Evolutionary conservation across 2,888 invertebrate species (phyloP).

Genomic region (Pyrocoelia pectoralis): DNA sequence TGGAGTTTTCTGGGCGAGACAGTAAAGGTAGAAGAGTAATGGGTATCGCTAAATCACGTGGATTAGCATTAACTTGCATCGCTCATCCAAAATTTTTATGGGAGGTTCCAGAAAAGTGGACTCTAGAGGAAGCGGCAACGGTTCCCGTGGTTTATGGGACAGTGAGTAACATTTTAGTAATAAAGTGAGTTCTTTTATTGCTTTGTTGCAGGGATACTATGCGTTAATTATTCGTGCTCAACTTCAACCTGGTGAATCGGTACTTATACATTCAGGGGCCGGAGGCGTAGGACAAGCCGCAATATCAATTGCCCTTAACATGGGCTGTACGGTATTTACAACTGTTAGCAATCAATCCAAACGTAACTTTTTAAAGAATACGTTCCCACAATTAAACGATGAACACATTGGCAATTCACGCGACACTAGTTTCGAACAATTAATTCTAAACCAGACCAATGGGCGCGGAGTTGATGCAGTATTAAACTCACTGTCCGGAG

Average conservation of each 20-base stretch:
- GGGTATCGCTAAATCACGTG: conserved; percentile 93
- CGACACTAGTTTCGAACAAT: conserved; percentile 90
- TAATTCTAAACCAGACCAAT: conserved; percentile 82
- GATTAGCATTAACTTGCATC: conserved; percentile 88
- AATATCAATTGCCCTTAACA: not conserved
- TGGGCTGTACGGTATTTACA: not conserved
- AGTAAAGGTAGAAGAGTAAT: conserved; percentile 81
- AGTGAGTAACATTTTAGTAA: conserved; percentile 57
- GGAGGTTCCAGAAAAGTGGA: conserved; percentile 88
- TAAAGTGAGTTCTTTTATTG: not conserved
- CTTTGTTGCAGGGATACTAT: conserved; percentile 75
- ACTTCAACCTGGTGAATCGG: not conserved
- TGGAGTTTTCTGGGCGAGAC: conserved; percentile 91
- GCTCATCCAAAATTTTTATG: conserved; percentile 87
- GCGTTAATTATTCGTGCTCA: conserved; percentile 79
- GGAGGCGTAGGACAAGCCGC: conserved; percentile 1
- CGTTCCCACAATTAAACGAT: conserved; percentile 85
- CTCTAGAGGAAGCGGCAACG: conserved; percentile 91
- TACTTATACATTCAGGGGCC: not conserved
- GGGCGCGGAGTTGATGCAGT: conserved; percentile 95
- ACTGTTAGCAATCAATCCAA: conserved; percentile 70
- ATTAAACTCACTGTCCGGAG: conserved; percentile 95
- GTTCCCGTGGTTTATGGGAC: conserved; percentile 95
- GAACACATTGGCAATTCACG: conserved; percentile 90
- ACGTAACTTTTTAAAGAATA: conserved; percentile 83